Evolutionary conservation across 2,888 invertebrate genomes (phyloP), one percentile per base, ranked within the genome.

Genomic region (Drosophila picticornis): DNA sequence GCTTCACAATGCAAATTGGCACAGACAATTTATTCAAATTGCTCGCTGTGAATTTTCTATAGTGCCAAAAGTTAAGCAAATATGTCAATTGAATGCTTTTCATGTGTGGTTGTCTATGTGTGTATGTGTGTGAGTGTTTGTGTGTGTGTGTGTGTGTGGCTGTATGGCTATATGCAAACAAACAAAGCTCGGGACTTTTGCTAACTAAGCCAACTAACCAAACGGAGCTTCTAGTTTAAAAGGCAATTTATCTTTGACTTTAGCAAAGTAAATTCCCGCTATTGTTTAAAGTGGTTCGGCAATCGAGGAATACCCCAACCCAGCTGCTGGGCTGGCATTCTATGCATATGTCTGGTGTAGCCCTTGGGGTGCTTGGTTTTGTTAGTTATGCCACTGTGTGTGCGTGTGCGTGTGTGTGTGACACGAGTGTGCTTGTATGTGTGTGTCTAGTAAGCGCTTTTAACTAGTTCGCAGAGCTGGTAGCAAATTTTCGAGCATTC

Each of bases 181-280:
- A 81, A 80, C 80, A 76, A 77, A 87, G 85, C 72, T 53, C 77
- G 88, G 88, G 85, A 88, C 85, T 81, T 80, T 78, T 74, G 66
- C 59, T 62, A 77, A 65, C 56, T 56, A n/a, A 62, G 56, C 64
- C 80, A 75, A 83, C 83, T 80, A 77, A 82, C 77, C 80, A 73
- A 82, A 80, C 77, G 83, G 64, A 84, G 90, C 80, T 78, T 77
- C 88, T 90, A 85, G 90, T 88, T 85, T 85, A 85, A 85, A 85
- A 85, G 85, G 88, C 85, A 90, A 85, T 85, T 85, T 85, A 85
- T 85, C 85, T 85, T 85, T 85, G 90, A 90, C 90, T 85, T 90
- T 82, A 51, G 61, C 75, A 67, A 89, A 89, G 87, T 81, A 84
- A 84, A 84, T 87, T 74, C 77, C 71, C 74, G 83, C 85, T 83